phyloP scores from a whole-genome alignment of 2,113 vertebrate species.

The Tonatia bakeri region DNA sequence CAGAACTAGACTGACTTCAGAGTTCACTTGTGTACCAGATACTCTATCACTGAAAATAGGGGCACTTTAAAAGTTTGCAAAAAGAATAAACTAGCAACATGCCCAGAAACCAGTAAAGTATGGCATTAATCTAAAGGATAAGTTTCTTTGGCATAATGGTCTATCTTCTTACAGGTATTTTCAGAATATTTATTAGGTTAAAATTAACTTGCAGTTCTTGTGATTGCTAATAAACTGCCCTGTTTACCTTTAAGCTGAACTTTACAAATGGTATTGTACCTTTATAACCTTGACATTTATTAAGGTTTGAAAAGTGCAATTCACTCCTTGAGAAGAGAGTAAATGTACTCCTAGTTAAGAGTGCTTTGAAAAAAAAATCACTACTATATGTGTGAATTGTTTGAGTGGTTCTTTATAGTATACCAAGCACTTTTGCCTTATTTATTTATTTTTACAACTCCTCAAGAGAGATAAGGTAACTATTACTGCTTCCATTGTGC shows the following conservation, averaged over 20 bases:
- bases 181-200: slow-evolving; percentile 59
- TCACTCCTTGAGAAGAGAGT: slow-evolving; percentile 19
- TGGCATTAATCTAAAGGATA: slow-evolving; percentile 60
- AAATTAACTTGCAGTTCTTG: slow-evolving; percentile 63
- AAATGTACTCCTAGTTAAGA: slow-evolving; percentile 46
- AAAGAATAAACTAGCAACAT: slow-evolving; percentile 26
- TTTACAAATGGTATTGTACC: slow-evolving; percentile 62
- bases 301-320: slow-evolving; percentile 59
- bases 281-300: slow-evolving; percentile 75
- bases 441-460: slow-evolving; percentile 21
- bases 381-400: not conserved
- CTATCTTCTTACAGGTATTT: slow-evolving; percentile 51
- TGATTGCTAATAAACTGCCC: slow-evolving; percentile 32
- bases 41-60: not conserved
- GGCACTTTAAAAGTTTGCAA: slow-evolving; percentile 14
- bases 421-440: not conserved
- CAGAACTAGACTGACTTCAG: not conserved
- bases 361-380: slow-evolving; percentile 18
- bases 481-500: not conserved
- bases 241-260: slow-evolving; percentile 67
- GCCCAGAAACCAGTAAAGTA: not conserved
- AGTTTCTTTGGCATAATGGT: slow-evolving; percentile 17
- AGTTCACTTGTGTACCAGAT: not conserved
- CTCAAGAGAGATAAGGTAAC: not conserved
- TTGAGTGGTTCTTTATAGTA: slow-evolving; percentile 33